Evolutionary conservation across 2,113 vertebrate species (phyloP).

Genomic region (Chrysochloris asiatica): DNA sequence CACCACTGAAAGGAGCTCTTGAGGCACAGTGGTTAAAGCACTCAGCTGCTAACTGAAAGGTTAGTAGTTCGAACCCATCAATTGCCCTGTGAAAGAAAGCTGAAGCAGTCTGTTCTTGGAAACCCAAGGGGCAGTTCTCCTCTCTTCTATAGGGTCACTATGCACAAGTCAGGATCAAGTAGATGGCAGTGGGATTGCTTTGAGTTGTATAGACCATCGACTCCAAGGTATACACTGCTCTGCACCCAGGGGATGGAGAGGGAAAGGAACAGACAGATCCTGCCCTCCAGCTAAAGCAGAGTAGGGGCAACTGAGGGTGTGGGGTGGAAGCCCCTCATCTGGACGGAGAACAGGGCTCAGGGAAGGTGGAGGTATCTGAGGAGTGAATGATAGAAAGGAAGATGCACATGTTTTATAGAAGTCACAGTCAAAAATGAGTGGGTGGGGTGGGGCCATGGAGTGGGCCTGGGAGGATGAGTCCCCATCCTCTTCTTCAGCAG

Average conservation of each 20-base stretch:
- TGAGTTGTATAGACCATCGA: not conserved
- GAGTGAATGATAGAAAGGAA: rapidly evolving
- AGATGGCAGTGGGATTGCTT: not conserved
- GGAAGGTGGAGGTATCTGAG: not conserved
- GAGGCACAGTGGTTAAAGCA: no score
- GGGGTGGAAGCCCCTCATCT: not conserved
- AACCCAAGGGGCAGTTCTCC: no score
- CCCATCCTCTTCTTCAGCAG: not conserved
- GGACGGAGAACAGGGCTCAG: rapidly evolving
- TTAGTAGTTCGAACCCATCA: no score
- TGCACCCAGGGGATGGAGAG: not conserved
- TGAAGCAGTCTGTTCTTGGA: no score
- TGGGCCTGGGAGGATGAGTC: not conserved
- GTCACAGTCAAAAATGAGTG: not conserved
- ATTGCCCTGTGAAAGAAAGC: no score
- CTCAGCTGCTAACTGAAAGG: no score
- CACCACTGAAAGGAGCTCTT: no score
- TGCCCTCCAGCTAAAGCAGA: not conserved
- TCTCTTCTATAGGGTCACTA: no score
- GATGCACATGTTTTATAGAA: rapidly evolving
- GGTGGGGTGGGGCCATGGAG: not conserved
- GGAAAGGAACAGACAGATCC: rapidly evolving
- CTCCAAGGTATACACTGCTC: not conserved
- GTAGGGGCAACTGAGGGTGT: not conserved
- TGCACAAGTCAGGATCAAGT: no score